phyloP scores from a whole-genome alignment of 2,113 vertebrate genomes.

The Rhabdomys dilectus region DNA sequence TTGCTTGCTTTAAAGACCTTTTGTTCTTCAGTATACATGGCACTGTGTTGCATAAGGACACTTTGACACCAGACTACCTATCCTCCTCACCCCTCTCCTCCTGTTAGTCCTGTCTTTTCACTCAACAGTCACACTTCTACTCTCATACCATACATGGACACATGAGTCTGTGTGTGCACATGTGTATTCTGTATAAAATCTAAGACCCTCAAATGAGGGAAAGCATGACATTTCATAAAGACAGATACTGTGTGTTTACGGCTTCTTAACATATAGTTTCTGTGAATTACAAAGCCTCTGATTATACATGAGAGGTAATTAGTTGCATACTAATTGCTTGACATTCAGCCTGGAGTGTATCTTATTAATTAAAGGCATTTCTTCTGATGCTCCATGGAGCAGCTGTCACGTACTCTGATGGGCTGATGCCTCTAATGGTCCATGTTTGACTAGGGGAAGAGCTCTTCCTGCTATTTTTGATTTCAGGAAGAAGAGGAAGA shows the following conservation, averaged over 20 bases:
- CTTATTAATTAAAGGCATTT: background rate
- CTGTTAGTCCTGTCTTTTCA: background rate
- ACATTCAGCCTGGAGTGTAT: background rate
- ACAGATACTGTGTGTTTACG: background rate
- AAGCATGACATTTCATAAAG: background rate
- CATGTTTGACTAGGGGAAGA: background rate
- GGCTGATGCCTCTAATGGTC: constrained; percentile 9
- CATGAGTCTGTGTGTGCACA: background rate
- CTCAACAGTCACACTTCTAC: background rate
- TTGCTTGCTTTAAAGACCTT: background rate
- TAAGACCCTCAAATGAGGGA: background rate
- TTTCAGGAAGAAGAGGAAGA: constrained; percentile 93
- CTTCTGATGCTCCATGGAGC: background rate
- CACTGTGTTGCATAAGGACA: background rate
- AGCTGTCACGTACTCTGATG: constrained; percentile 53
- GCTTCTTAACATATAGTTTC: background rate
- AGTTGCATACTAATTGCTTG: background rate
- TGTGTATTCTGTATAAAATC: background rate
- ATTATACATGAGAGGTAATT: background rate
- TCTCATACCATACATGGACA: background rate
- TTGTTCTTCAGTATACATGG: background rate
- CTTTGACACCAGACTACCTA: background rate
- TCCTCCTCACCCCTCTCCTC: no score
- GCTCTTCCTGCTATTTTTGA: constrained; percentile 81
- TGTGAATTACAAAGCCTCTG: background rate